Base-by-base conservation (phyloP, 2,797 vertebrate genomes). In the Sebastolobus alascanus region DNA sequence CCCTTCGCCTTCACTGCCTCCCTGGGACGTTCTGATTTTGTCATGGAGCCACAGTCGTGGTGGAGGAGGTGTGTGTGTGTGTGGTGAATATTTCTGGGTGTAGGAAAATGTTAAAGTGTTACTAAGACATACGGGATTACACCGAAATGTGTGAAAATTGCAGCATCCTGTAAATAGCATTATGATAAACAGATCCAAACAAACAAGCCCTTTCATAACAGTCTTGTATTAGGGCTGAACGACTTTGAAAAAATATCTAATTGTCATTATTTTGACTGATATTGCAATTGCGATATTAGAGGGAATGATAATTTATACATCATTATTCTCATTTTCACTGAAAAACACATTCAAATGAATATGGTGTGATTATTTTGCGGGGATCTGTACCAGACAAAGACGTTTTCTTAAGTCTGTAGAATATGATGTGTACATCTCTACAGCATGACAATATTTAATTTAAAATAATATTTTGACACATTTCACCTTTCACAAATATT, bases 1-100 rank as follows among this genome's bases (percentile, higher is more conserved):
- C 98, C 98, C 59, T 96, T 99, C 33, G 97, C 98, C 0, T 97
- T 99, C 74, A 52, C 96, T 4, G 97, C 97, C 68, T 95, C 97
- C 0, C 90, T 98, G 89, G 96, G 97, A 56, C 95, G 96, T 33
- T 94, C 95, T 0, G 96, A 97, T 16, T 94, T 90, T 76, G 94
- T 90, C 1, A 90, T 97, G 6, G 97, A 96, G 83, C 96, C 97
- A 4, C 95, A 96, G 90, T 96, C 95, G 20, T 94, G 95, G 93
- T 99, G 98, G 98, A 96, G 96, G 89, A 98, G 95, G 98, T 99
- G 80, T 67, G 80, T 59, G 37, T 68, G 66, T n/a, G 22, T 37
- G 31, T 69, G 25, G 66, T 61, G n/a, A 6, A n/a, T 54, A 8
- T 54, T 8, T 68, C n/a, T 40, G 25, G 1, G 77, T 61, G 46